Evolutionary conservation across 2,797 vertebrate genomes (phyloP).

Genomic region (Molossus molossus): DNA sequence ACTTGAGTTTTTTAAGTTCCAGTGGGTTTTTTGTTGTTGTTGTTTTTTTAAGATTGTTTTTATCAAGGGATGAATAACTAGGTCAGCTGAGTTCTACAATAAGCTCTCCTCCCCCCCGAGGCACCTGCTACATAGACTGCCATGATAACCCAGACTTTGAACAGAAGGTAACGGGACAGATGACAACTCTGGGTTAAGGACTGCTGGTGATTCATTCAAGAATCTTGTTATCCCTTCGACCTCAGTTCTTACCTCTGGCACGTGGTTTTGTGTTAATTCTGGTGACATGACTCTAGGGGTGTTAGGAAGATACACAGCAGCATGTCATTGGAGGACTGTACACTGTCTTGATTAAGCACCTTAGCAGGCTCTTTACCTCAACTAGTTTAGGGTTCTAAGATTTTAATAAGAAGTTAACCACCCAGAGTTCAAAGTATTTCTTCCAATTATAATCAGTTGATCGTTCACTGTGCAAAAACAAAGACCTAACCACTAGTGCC

Average conservation of each 20-base stretch:
- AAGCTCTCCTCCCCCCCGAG: neutral
- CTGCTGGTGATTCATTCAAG: neutral
- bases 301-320: neutral
- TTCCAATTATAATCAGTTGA: neutral
- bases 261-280: neutral
- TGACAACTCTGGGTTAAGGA: neutral
- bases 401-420: conserved; percentile 46
- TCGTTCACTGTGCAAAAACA: neutral
- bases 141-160: neutral
- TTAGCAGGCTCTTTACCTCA: neutral
- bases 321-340: neutral
- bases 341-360: neutral
- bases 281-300: neutral
- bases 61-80: conserved; percentile 36
- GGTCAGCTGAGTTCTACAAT: conserved; percentile 12
- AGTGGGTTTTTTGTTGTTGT: neutral
- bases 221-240: neutral
- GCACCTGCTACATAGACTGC: neutral
- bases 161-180: neutral
- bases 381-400: neutral
- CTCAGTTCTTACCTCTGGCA: neutral
- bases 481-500: neutral
- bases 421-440: conserved; percentile 1
- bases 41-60: neutral
- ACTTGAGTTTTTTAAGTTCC: neutral